A percentile compares a stretch with the other conserved stretches of the same genome.
phyloP scores from a whole-genome alignment of 2,888 invertebrate genomes.

The Trissoscelio sp. region DNA sequence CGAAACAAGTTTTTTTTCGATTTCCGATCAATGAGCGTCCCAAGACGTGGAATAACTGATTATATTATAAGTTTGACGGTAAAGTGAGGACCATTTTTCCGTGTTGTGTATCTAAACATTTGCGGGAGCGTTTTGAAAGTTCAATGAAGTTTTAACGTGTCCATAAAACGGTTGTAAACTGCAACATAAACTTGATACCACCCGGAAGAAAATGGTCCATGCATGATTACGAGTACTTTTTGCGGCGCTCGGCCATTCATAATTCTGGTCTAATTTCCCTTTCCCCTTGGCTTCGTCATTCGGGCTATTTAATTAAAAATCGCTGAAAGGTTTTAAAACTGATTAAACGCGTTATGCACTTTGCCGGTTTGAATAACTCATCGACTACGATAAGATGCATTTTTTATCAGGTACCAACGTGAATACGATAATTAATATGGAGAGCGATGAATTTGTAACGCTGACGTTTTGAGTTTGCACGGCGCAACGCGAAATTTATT shows the following conservation, averaged over 20 bases:
- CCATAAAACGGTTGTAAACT: slow-evolving; percentile 39
- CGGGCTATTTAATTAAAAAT: slow-evolving; percentile 21
- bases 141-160: slow-evolving; percentile 38
- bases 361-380: slow-evolving; percentile 21
- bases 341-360: slow-evolving; percentile 21
- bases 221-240: slow-evolving; percentile 42
- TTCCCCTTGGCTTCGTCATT: not conserved
- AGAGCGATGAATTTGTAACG: slow-evolving; percentile 4
- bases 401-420: slow-evolving; percentile 11
- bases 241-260: slow-evolving; percentile 2
- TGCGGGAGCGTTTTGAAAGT: slow-evolving; percentile 17
- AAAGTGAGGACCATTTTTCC: no score
- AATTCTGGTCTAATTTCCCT: slow-evolving; percentile 23
- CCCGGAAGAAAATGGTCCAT: slow-evolving; percentile 31
- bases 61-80: no score
- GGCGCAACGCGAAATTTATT: slow-evolving; percentile 14
- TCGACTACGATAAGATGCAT: slow-evolving; percentile 2
- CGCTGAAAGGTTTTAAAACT: slow-evolving; percentile 16
- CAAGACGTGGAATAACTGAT: no score
- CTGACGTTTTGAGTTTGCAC: slow-evolving; percentile 1
- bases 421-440: not conserved
- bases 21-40: no score
- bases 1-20: no score
- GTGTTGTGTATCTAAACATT: no score
- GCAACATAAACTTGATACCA: slow-evolving; percentile 17